A percentile compares a stretch with the other conserved stretches of the same genome.
Evolutionary conservation across 2,113 vertebrate genomes (phyloP).

Genomic region (Muntiacus reevesi): DNA sequence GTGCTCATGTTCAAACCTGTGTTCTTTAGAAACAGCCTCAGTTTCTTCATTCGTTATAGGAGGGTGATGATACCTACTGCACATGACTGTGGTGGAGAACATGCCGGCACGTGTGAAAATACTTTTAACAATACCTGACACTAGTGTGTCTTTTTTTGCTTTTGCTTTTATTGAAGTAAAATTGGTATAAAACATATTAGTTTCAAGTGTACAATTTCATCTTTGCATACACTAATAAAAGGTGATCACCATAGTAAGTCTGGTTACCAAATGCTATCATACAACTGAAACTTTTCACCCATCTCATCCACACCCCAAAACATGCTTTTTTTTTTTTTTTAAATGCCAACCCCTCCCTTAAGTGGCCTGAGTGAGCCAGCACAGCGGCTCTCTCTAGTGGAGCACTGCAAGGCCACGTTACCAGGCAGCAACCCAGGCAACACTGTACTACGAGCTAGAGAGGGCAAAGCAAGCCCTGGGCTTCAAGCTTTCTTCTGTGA

Average conservation of each 20-base stretch:
- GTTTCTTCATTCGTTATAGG: background rate
- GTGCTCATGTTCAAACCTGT: background rate
- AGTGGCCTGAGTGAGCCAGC: background rate
- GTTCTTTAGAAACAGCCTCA: background rate
- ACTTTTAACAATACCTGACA: background rate
- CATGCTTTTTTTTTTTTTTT: background rate
- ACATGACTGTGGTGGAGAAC: background rate
- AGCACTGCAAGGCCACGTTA: rapidly evolving
- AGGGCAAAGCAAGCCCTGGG: background rate
- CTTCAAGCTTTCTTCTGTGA: background rate
- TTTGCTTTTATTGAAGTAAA: background rate
- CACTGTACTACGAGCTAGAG: too few relatives aligned
- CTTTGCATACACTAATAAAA: background rate
- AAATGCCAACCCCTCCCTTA: background rate
- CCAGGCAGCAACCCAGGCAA: background rate
- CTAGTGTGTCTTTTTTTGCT: background rate
- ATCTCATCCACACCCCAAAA: background rate
- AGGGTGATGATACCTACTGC: background rate
- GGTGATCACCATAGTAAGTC: background rate
- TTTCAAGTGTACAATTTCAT: background rate
- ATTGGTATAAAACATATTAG: background rate
- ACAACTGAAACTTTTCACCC: background rate
- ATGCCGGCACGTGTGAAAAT: rapidly evolving
- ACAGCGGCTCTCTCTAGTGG: background rate
- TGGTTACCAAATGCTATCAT: background rate